phyloP scores from a whole-genome alignment of 2,888 invertebrate species.

The Furcula furcula region DNA sequence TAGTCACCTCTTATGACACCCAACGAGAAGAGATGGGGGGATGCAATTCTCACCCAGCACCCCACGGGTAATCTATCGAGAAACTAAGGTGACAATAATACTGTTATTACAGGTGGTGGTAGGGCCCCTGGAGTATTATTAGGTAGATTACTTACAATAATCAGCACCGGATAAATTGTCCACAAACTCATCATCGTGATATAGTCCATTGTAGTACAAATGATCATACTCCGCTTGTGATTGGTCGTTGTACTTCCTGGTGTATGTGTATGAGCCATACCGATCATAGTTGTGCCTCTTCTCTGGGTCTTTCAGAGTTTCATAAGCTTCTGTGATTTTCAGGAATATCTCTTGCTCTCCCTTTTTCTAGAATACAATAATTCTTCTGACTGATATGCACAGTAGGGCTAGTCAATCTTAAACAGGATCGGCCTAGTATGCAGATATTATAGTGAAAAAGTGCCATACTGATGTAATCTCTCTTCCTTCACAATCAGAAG shows the following conservation, averaged over 20 bases:
- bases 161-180: constrained; percentile 87
- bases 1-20: no score
- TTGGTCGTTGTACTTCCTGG: constrained; percentile 80
- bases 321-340: constrained; percentile 91
- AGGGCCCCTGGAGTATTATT: no score
- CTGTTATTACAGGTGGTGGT: neutral
- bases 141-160: constrained; percentile 83
- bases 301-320: constrained; percentile 91
- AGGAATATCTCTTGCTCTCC: constrained; percentile 88
- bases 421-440: no score
- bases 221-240: constrained; percentile 87
- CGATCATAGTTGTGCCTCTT: constrained; percentile 89
- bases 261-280: constrained; percentile 85
- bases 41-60: no score
- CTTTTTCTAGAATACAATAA: constrained; percentile 82
- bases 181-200: constrained; percentile 92
- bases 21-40: no score
- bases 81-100: neutral
- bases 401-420: no score
- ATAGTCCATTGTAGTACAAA: constrained; percentile 92
- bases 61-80: no score
- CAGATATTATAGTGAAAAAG: no score
- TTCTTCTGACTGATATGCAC: no score
- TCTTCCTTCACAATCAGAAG: no score
- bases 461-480: no score